Conservation (phyloP, 2,113 vertebrate species). For the Corynorhinus townsendii region DNA sequence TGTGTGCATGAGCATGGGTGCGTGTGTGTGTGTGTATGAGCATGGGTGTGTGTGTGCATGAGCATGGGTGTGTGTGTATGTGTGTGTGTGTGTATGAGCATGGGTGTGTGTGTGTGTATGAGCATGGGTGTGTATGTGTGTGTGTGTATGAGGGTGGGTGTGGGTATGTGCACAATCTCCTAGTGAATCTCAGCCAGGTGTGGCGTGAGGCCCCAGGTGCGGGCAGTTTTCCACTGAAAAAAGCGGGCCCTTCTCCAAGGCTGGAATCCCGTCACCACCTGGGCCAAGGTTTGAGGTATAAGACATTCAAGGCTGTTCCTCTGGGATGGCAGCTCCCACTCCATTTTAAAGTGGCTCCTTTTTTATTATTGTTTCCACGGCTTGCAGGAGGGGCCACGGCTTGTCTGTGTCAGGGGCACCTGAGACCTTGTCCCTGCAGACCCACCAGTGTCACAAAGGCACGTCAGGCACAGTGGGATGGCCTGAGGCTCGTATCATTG, state of each 20-base stretch:
- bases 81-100: rapidly evolving
- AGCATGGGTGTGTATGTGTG: too few species aligned
- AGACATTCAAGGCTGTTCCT: neutral
- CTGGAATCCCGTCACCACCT: neutral
- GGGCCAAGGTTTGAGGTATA: neutral
- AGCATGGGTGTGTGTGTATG: neutral
- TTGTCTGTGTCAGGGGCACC: neutral
- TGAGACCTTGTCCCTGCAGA: neutral
- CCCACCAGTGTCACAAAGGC: neutral
- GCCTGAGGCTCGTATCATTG: neutral
- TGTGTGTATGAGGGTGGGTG: neutral
- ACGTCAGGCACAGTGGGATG: neutral
- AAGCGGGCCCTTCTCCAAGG: neutral
- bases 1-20: neutral
- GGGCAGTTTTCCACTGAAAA: neutral
- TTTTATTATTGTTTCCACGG: neutral
- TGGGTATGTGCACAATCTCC: neutral
- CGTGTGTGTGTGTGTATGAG: neutral
- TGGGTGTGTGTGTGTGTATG: rapidly evolving
- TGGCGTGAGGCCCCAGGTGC: neutral
- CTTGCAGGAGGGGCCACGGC: neutral
- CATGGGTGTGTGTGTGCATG: rapidly evolving
- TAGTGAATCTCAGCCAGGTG: neutral
- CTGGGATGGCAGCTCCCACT: neutral
- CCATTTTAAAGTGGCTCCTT: neutral